Conservation (phyloP, 2,888 invertebrate genomes). For the Panorpa germanica region DNA sequence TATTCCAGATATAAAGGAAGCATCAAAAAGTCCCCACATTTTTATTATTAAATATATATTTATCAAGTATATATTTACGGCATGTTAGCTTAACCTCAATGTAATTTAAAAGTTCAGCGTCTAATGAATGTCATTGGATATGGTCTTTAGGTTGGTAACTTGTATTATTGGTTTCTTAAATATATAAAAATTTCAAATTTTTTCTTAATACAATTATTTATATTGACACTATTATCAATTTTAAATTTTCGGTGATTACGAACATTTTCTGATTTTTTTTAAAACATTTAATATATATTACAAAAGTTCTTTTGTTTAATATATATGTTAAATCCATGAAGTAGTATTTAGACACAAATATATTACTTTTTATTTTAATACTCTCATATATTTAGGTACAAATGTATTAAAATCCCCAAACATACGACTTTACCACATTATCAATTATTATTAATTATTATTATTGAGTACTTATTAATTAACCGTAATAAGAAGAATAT, state of each 20-base stretch:
- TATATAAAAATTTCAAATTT: neutral
- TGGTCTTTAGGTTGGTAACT: too few relatives aligned
- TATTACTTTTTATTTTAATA: slow-evolving; percentile 4
- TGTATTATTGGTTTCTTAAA: too few relatives aligned
- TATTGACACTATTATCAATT: slow-evolving; percentile 4
- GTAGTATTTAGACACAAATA: slow-evolving; percentile 4
- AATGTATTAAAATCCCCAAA: slow-evolving; percentile 1
- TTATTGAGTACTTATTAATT: slow-evolving; percentile 1
- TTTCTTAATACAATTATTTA: slow-evolving; percentile 4
- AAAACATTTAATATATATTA: slow-evolving; percentile 3
- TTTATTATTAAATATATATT: too few relatives aligned
- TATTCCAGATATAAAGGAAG: too few relatives aligned
- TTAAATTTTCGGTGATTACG: slow-evolving; percentile 5
- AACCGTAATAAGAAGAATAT: slow-evolving; percentile 3
- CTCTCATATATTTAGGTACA: slow-evolving; percentile 2
- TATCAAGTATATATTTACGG: too few relatives aligned
- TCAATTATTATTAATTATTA: slow-evolving; percentile 3
- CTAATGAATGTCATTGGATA: too few relatives aligned
- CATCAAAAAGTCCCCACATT: too few relatives aligned
- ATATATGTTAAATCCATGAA: slow-evolving; percentile 1
- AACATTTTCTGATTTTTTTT: slow-evolving; percentile 5
- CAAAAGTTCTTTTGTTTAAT: slow-evolving; percentile 7
- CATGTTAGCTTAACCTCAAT: too few relatives aligned
- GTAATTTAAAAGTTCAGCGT: too few relatives aligned
- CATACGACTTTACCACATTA: slow-evolving; percentile 4